Conservation (phyloP, 2,113 vertebrate genomes). For the Rafetus swinhoei region DNA sequence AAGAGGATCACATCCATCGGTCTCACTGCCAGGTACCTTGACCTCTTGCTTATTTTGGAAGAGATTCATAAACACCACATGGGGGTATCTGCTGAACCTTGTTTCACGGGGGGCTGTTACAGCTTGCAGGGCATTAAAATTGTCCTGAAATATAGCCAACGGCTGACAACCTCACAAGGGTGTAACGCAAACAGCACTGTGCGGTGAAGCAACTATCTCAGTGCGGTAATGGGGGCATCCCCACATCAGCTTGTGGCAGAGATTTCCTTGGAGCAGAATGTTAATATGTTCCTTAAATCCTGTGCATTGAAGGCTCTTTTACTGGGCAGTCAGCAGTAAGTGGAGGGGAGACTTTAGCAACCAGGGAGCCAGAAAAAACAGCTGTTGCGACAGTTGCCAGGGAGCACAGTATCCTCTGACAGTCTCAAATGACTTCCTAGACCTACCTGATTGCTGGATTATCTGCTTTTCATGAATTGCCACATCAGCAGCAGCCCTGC, state of each 20-base stretch:
- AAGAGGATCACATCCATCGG: background rate
- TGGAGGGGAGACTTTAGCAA: background rate
- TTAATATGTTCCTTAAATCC: background rate
- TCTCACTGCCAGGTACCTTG: background rate
- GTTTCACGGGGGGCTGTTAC: background rate
- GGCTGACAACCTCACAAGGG: background rate
- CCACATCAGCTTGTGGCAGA: fast-evolving
- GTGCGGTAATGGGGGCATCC: fast-evolving
- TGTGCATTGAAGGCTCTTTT: background rate
- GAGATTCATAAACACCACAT: background rate
- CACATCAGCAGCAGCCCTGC: constrained; percentile 7
- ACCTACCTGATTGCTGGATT: background rate
- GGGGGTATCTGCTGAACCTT: background rate
- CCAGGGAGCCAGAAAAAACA: background rate
- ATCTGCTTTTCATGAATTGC: background rate
- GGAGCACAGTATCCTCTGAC: background rate
- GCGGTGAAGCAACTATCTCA: fast-evolving
- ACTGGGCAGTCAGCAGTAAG: background rate
- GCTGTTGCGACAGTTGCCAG: background rate
- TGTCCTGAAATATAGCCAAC: background rate
- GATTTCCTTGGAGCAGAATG: fast-evolving
- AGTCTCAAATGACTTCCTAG: background rate
- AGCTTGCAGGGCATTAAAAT: background rate
- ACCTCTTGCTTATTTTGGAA: background rate
- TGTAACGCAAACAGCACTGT: background rate